Evolutionary conservation across 2,797 vertebrate genomes (phyloP).

Genomic region (Alexandromys oeconomus): DNA sequence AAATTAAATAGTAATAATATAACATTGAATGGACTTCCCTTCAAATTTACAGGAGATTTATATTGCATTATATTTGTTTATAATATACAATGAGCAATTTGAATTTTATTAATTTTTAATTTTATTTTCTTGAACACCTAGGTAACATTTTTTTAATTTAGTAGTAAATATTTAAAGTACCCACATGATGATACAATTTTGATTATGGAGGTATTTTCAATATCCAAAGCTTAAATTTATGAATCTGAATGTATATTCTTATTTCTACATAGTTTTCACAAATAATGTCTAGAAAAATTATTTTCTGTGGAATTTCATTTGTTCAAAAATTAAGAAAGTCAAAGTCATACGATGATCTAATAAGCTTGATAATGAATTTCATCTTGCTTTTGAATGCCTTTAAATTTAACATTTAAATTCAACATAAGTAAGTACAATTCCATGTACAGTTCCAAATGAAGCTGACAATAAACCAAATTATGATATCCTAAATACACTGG

Average conservation of each 20-base stretch:
- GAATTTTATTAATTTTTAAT: constrained; percentile 36
- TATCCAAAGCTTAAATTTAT: background rate
- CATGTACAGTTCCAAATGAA: background rate
- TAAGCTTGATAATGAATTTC: constrained; percentile 39
- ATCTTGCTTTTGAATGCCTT: constrained; percentile 47
- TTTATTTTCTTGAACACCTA: constrained; percentile 36
- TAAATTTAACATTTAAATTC: constrained; percentile 58
- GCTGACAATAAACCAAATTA: constrained; percentile 10
- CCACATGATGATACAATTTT: constrained; percentile 57
- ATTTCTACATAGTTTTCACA: constrained; percentile 20
- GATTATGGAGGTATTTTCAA: constrained; percentile 64
- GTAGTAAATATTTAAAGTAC: constrained; percentile 52
- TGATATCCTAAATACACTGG: constrained; percentile 1
- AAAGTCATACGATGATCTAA: constrained; percentile 10
- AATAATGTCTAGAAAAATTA: background rate
- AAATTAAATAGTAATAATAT: constrained; percentile 44
- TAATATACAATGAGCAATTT: background rate
- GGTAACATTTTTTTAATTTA: constrained; percentile 43
- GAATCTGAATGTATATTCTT: constrained; percentile 55
- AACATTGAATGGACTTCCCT: background rate
- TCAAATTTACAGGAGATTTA: background rate
- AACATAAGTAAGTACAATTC: background rate
- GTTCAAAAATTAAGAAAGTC: constrained; percentile 23
- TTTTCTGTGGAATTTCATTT: background rate
- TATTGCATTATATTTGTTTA: constrained; percentile 1